Conservation (phyloP, 1,140 invertebrate genomes). For the Solenopsis fugax region DNA sequence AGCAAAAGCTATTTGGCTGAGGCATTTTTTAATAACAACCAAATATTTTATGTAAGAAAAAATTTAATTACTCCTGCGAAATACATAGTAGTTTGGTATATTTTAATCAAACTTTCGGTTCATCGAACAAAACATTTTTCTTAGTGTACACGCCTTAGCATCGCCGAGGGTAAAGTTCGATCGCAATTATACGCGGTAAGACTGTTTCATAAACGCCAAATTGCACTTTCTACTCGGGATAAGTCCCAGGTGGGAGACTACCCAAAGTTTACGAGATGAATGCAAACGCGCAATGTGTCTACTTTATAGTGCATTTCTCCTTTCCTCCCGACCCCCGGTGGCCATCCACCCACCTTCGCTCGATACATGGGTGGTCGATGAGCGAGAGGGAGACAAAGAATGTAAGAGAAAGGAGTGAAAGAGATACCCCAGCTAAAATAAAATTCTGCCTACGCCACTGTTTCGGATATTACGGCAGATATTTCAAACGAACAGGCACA, state of each 20-base stretch:
- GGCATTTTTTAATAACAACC: too few species aligned
- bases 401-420: neutral
- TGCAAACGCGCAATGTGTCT: slow-evolving; percentile 65
- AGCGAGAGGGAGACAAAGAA: neutral
- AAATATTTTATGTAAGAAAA: too few species aligned
- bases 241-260: slow-evolving; percentile 61
- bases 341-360: slow-evolving; percentile 48
- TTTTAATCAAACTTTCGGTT: too few species aligned
- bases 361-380: slow-evolving; percentile 43
- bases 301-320: slow-evolving; percentile 65
- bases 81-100: too few species aligned
- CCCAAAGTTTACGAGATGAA: slow-evolving; percentile 71
- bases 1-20: too few species aligned
- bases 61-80: too few species aligned
- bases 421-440: slow-evolving; percentile 60
- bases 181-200: slow-evolving; percentile 61
- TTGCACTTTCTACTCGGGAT: slow-evolving; percentile 51
- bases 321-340: slow-evolving; percentile 36
- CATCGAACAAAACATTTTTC: too few species aligned
- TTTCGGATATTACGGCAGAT: slow-evolving; percentile 74
- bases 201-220: slow-evolving; percentile 60
- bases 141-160: neutral
- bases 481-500: slow-evolving; percentile 67
- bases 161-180: slow-evolving; percentile 25
- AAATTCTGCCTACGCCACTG: slow-evolving; percentile 73